Conservation (phyloP, 2,797 vertebrate species). For the Avahi laniger region DNA sequence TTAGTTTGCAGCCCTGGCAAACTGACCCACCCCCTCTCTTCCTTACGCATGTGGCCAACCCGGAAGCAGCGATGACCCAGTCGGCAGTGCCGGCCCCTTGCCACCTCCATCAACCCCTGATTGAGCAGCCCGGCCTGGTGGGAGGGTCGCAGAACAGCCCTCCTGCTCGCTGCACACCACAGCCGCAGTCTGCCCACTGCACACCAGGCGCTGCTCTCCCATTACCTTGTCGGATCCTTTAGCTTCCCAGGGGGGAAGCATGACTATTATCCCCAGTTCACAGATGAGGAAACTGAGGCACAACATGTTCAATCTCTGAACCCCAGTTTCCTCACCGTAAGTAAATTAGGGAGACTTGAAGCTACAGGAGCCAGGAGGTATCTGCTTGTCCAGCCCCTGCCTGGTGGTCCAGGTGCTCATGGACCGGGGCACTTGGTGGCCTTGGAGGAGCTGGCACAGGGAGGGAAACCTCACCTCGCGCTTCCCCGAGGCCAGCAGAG, state of each 20-base stretch:
- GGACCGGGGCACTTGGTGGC: neutral
- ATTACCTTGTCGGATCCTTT: fast-evolving
- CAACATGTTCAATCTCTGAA: fast-evolving
- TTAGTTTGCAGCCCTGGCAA: neutral
- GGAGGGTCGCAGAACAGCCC: neutral
- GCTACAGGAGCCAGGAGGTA: neutral
- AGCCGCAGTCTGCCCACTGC: fast-evolving
- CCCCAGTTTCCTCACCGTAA: neutral
- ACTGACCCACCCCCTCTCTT: no score
- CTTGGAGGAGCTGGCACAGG: neutral
- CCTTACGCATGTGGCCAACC: neutral
- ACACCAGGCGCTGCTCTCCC: neutral
- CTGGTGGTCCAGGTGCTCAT: neutral
- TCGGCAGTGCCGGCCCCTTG: fast-evolving
- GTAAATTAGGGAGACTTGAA: neutral
- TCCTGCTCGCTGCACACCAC: fast-evolving
- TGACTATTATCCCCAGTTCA: neutral
- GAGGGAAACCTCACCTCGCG: no score
- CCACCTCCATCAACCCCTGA: neutral
- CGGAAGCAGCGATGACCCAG: neutral
- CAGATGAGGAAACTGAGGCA: neutral
- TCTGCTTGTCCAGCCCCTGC: neutral
- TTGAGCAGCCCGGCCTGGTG: neutral
- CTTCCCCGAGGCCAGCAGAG: neutral
- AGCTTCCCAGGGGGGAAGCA: fast-evolving